Evolutionary conservation across 2,113 vertebrate species (phyloP).

Genomic region (Psittacula cyanocephala): DNA sequence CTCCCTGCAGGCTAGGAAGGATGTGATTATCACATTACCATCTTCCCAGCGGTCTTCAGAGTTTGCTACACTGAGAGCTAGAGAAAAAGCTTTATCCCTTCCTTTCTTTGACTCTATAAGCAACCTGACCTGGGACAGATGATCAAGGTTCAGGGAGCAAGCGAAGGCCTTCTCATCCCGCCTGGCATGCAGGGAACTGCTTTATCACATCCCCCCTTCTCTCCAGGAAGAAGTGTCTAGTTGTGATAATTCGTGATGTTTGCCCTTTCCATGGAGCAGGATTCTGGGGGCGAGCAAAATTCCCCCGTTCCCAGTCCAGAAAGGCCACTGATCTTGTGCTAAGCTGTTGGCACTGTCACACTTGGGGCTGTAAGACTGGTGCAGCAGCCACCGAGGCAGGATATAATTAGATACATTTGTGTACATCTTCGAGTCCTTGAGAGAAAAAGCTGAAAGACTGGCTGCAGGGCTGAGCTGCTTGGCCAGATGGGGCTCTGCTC

Average conservation of each 20-base stretch:
- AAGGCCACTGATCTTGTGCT: neutral
- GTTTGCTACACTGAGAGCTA: neutral
- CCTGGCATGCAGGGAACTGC: neutral
- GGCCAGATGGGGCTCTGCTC: conserved; percentile 34
- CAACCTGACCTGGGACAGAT: neutral
- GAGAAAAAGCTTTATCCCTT: neutral
- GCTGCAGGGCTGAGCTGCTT: neutral
- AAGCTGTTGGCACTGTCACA: neutral
- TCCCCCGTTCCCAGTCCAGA: neutral
- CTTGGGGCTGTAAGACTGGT: neutral
- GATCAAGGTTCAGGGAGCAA: neutral
- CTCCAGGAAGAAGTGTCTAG: neutral
- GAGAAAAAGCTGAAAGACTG: conserved; percentile 39
- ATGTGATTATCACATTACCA: neutral
- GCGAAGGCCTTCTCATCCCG: neutral
- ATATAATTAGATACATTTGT: conserved; percentile 65
- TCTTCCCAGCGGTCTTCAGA: fast-evolving
- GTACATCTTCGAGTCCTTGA: conserved; percentile 45
- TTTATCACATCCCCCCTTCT: neutral
- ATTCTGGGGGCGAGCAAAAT: neutral
- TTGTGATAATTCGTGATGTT: neutral
- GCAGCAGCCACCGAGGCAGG: neutral
- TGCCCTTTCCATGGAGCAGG: neutral
- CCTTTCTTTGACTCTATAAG: neutral
- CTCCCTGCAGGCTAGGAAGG: neutral